A percentile compares a stretch with the other conserved stretches of the same genome.
phyloP scores from a whole-genome alignment of 2,113 vertebrate species.

The human region DNA sequence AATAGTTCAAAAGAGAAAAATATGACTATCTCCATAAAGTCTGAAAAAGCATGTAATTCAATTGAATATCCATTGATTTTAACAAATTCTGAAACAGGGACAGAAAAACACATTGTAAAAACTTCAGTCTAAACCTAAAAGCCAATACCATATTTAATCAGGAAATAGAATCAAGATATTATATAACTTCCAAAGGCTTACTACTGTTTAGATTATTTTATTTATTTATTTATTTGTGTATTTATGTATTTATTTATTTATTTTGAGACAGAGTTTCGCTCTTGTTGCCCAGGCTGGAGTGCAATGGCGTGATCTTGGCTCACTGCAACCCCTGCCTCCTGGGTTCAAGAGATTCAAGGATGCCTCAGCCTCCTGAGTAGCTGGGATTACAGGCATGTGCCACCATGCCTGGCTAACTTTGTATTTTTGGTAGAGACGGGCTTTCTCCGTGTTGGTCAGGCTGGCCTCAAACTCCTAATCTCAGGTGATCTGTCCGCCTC shows the following conservation, averaged over 20 bases:
- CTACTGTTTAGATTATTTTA: slow-evolving; percentile 37
- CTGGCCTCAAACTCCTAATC: too few relatives aligned
- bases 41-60: slow-evolving; percentile 26
- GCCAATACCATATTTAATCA: slow-evolving; percentile 15
- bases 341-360: too few relatives aligned
- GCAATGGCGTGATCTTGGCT: too few relatives aligned
- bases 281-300: too few relatives aligned
- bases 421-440: too few relatives aligned
- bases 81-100: slow-evolving; percentile 41
- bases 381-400: too few relatives aligned
- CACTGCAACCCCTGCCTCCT: too few relatives aligned
- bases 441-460: too few relatives aligned
- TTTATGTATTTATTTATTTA: neutral
- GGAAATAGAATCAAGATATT: slow-evolving; percentile 23
- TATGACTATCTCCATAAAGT: slow-evolving; percentile 25
- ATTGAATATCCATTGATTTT: slow-evolving; percentile 31
- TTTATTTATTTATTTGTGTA: neutral
- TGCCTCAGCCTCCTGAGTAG: too few relatives aligned
- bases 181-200: slow-evolving; percentile 26
- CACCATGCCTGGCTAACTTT: too few relatives aligned
- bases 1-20: slow-evolving; percentile 43
- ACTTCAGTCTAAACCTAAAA: slow-evolving; percentile 11
- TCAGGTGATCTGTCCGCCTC: too few relatives aligned
- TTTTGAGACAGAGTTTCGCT: too few relatives aligned
- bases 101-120: slow-evolving; percentile 29